Evolutionary conservation across 2,113 vertebrate genomes (phyloP).

Genomic region (Indicator indicator): DNA sequence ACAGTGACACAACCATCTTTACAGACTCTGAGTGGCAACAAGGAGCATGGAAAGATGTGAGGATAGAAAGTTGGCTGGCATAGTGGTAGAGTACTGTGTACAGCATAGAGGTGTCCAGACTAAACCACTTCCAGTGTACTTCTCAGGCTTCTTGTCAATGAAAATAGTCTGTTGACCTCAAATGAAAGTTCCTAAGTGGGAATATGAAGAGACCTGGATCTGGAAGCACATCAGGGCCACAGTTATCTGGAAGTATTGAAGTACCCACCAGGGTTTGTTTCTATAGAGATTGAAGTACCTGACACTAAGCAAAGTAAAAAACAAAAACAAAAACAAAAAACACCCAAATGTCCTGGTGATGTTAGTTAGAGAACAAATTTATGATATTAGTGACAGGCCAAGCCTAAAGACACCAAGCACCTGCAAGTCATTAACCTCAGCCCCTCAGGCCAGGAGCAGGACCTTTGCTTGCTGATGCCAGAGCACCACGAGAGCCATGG

Average conservation of each 20-base stretch:
- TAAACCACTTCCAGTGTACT: neutral
- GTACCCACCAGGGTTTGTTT: neutral
- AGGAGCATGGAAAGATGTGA: neutral
- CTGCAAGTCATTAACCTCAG: constrained; percentile 17
- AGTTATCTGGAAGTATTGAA: neutral
- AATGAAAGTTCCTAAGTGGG: neutral
- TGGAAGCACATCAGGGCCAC: neutral
- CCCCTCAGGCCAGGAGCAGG: neutral
- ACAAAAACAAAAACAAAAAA: neutral
- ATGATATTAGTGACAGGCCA: neutral
- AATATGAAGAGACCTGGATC: neutral
- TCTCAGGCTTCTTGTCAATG: neutral
- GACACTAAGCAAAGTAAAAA: neutral
- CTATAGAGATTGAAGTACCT: neutral
- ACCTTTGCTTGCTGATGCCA: constrained; percentile 9
- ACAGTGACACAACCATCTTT: neutral
- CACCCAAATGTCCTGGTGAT: neutral
- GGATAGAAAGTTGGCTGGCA: neutral
- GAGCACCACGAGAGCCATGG: accelerated
- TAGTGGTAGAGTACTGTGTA: neutral
- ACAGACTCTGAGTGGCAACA: neutral
- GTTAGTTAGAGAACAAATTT: neutral
- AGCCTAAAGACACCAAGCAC: neutral
- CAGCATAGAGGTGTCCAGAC: neutral
- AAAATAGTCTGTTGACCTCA: neutral